Conservation (phyloP, 2,888 invertebrate genomes). For the Eledone cirrhosa region DNA sequence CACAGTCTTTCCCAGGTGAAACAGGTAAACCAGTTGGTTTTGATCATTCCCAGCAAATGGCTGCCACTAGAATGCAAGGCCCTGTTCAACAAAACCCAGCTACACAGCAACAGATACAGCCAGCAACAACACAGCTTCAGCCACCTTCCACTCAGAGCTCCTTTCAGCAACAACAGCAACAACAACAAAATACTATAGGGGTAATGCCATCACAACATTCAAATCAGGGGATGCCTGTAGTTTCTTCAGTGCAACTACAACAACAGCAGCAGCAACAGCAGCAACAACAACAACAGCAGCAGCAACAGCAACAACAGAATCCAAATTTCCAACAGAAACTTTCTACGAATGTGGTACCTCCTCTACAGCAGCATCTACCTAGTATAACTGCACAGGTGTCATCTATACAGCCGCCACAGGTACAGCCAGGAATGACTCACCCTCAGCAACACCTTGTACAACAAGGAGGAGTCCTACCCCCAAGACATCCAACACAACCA, state of each 20-base stretch:
- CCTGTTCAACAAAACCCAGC: conserved; percentile 27
- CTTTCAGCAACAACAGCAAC: no score
- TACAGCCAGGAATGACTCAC: background rate
- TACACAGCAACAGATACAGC: conserved; percentile 11
- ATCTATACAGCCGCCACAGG: background rate
- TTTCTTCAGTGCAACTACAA: conserved; percentile 22
- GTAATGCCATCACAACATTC: no score
- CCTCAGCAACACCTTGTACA: background rate
- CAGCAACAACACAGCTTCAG: no score
- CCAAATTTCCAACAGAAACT: conserved; percentile 29
- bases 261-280: no score
- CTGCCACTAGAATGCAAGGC: no score
- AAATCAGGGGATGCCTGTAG: no score
- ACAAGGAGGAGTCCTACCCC: background rate
- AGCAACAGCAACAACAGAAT: conserved; percentile 5
- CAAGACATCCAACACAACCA: background rate
- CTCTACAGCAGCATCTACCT: conserved; percentile 11
- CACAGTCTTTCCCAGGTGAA: no score
- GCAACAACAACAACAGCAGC: background rate
- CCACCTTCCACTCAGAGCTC: no score
- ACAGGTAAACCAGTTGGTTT: no score
- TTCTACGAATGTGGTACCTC: conserved; percentile 1
- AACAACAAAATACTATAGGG: no score
- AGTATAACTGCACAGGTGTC: background rate
- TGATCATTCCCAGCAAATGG: no score